Percentiles rank a stretch among this genome's conserved stretches.
Conservation (phyloP, 2,797 vertebrate genomes). For the Chaunax sp. region DNA sequence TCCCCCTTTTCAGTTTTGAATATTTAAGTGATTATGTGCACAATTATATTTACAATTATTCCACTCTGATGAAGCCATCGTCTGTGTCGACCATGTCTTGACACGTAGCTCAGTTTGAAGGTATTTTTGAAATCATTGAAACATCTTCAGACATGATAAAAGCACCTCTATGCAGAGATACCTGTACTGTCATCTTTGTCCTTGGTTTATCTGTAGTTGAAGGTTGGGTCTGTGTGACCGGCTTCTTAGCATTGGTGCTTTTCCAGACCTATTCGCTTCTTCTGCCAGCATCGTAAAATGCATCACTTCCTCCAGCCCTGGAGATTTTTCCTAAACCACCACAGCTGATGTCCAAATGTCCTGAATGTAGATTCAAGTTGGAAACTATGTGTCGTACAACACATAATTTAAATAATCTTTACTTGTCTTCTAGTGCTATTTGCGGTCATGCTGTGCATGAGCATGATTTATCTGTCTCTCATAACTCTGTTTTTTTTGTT, state of each 20-base stretch:
- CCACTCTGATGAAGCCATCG: background rate
- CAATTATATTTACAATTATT: background rate
- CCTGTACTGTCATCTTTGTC: constrained; percentile 7
- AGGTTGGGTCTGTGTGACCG: constrained; percentile 14
- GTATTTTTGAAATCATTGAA: background rate
- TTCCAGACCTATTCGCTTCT: constrained; percentile 7
- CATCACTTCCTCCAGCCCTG: background rate
- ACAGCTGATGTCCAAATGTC: constrained; percentile 6
- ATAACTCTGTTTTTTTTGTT: no score
- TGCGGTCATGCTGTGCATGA: background rate
- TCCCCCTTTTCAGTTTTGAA: background rate
- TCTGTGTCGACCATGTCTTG: background rate
- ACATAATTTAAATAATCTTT: no score
- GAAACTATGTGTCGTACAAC: background rate
- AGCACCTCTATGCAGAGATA: background rate
- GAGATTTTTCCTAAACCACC: background rate
- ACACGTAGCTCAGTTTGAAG: background rate
- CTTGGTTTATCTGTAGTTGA: constrained; percentile 18
- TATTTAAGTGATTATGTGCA: background rate
- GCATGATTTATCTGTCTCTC: background rate
- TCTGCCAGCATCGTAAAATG: constrained; percentile 25
- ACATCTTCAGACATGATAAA: constrained; percentile 11
- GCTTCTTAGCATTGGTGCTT: constrained; percentile 12
- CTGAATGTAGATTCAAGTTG: background rate
- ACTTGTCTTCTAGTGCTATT: background rate